These are phyloP conservation scores for Campylomormyrus tamandua DNA, from an alignment of 2,113 vertebrate genomes.

Conservation along the genomic window DNA sequence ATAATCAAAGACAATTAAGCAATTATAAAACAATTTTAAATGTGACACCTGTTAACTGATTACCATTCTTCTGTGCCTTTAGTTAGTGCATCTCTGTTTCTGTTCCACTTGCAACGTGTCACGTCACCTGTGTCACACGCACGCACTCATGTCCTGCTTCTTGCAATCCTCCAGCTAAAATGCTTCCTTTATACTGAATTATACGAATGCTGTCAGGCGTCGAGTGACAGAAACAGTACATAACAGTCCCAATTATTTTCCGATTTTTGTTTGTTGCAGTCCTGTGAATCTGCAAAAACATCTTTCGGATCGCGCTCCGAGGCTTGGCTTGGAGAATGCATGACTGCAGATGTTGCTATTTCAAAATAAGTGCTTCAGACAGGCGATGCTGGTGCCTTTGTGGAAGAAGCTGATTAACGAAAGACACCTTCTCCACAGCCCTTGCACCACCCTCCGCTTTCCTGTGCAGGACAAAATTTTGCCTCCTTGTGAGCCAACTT, in stretches of 20 bases:
- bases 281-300: slow-evolving; percentile 31
- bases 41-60: background rate
- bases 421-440: background rate
- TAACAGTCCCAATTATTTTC: slow-evolving; percentile 28
- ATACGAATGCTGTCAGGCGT: slow-evolving; percentile 33
- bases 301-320: background rate
- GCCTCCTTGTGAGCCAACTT: slow-evolving; percentile 2
- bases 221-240: slow-evolving; percentile 16
- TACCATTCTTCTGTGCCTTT: background rate
- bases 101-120: background rate
- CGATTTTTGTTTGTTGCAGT: background rate
- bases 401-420: slow-evolving; percentile 40
- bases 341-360: slow-evolving; percentile 10
- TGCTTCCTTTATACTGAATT: slow-evolving; percentile 21
- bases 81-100: background rate
- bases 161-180: background rate
- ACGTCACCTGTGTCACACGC: background rate
- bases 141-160: background rate
- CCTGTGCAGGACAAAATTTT: slow-evolving; percentile 41
- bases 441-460: slow-evolving; percentile 6
- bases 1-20: background rate
- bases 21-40: background rate
- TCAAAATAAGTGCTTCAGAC: slow-evolving; percentile 42
- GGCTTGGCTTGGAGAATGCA: slow-evolving; percentile 20
- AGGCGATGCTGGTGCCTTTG: slow-evolving; percentile 7